phyloP scores from a whole-genome alignment of 1,140 invertebrate species.

The Drosophila hydei region DNA sequence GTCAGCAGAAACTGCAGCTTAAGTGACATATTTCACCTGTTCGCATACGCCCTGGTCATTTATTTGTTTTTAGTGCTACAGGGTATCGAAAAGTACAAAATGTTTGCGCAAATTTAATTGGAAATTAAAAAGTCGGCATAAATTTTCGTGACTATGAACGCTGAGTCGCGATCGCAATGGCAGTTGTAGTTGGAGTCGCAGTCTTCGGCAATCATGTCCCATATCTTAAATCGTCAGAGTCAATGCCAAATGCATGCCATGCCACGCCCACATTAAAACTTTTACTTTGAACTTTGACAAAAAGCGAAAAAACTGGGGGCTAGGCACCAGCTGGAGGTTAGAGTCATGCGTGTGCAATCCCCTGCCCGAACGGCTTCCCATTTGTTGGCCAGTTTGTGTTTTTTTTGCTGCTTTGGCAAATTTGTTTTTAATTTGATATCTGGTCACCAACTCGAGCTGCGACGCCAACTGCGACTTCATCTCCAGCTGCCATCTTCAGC shows the following conservation, averaged over 20 bases:
- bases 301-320: neutral
- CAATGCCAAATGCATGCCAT: constrained; percentile 41
- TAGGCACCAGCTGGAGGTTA: neutral
- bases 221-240: constrained; percentile 21
- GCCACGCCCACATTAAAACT: constrained; percentile 44
- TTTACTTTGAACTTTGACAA: constrained; percentile 60
- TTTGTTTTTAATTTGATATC: constrained; percentile 64
- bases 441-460: constrained; percentile 26
- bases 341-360: constrained; percentile 15
- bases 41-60: neutral
- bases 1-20: too few relatives aligned
- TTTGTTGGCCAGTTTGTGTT: constrained; percentile 33
- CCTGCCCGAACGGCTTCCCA: neutral
- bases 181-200: neutral
- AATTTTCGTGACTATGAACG: constrained; percentile 28
- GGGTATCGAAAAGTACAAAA: constrained; percentile 24
- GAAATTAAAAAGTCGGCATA: constrained; percentile 59
- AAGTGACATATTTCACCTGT: too few relatives aligned
- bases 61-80: constrained; percentile 7
- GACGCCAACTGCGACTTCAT: neutral
- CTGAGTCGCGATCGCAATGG: too few relatives aligned
- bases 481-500: neutral
- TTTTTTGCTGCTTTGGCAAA: constrained; percentile 22
- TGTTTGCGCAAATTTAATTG: constrained; percentile 46
- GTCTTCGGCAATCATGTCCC: constrained; percentile 14